These are phyloP conservation scores for Actinernus sp. DNA, from an alignment of 92 coral and sea anemone species.

Conservation along the genomic window DNA sequence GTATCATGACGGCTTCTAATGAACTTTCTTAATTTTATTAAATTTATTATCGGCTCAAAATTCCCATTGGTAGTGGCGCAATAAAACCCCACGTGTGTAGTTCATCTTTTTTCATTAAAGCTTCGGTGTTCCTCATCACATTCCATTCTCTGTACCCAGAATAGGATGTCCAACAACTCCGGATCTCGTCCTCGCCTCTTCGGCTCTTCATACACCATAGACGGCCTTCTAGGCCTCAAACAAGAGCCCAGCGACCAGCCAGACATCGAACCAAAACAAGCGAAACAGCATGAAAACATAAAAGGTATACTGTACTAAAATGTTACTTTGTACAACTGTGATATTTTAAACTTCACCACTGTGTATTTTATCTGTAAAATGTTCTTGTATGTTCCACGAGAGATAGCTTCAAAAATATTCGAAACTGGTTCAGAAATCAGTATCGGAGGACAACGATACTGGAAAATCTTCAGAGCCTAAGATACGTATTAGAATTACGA, in stretches of 20 bases:
- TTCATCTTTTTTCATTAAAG: slow-evolving; percentile 51
- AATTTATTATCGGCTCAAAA: slow-evolving; percentile 83
- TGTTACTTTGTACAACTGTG: background rate
- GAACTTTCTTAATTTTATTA: slow-evolving; percentile 93
- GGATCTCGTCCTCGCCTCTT: slow-evolving; percentile 30
- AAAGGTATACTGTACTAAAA: background rate
- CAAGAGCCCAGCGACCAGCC: slow-evolving; percentile 31
- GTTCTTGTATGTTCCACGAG: too few species aligned
- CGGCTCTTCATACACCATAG: slow-evolving; percentile 72
- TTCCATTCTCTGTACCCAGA: slow-evolving; percentile 22
- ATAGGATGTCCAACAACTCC: slow-evolving; percentile 19
- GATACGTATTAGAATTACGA: too few species aligned
- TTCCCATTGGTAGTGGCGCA: slow-evolving; percentile 68
- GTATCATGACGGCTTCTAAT: slow-evolving; percentile 87
- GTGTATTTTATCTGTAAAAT: too few species aligned
- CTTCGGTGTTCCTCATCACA: slow-evolving; percentile 35
- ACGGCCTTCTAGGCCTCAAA: slow-evolving; percentile 76
- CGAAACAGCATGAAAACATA: background rate
- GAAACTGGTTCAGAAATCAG: too few species aligned
- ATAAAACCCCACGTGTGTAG: slow-evolving; percentile 66
- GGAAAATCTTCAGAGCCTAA: too few species aligned
- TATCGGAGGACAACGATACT: too few species aligned
- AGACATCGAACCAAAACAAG: slow-evolving; percentile 28
- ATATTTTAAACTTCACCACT: too few species aligned
- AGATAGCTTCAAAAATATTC: too few species aligned